phyloP scores from a whole-genome alignment of 30 jellyfish, hydroid and myxozoan species.

The Cassiopea xamachana region DNA sequence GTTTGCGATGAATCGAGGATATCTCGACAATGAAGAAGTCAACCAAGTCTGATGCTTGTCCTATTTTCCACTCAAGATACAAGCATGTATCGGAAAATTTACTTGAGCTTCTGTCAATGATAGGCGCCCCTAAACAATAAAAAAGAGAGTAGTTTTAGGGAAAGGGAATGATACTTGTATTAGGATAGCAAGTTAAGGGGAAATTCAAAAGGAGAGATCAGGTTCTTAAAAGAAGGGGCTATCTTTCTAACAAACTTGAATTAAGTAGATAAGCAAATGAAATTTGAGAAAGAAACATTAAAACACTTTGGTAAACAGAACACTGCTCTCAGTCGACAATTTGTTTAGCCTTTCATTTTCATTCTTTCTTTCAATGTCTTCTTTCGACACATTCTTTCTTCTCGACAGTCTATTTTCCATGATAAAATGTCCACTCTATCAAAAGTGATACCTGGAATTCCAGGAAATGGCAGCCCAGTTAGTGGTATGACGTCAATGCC shows the following conservation, averaged over 20 bases:
- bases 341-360: too few species aligned
- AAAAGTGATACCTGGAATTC: slow-evolving; percentile 28
- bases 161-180: neutral
- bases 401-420: neutral
- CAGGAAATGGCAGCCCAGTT: slow-evolving; percentile 39
- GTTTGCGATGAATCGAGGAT: neutral
- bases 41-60: neutral
- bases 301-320: too few species aligned
- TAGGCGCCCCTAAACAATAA: slow-evolving; percentile 28
- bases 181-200: neutral
- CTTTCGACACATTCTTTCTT: too few species aligned
- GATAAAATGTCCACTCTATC: neutral
- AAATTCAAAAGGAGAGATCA: neutral
- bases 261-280: too few species aligned
- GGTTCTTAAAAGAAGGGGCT: neutral
- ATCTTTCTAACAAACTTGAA: too few species aligned
- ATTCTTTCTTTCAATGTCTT: too few species aligned
- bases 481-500: slow-evolving; percentile 12
- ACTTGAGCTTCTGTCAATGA: neutral
- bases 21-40: slow-evolving; percentile 47
- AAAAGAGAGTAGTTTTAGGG: neutral
- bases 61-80: slow-evolving; percentile 23
- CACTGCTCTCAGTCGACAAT: too few species aligned
- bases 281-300: too few species aligned
- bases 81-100: neutral